Evolutionary conservation across 2,888 invertebrate species (phyloP).

Genomic region (Cylindroiulus punctatus): DNA sequence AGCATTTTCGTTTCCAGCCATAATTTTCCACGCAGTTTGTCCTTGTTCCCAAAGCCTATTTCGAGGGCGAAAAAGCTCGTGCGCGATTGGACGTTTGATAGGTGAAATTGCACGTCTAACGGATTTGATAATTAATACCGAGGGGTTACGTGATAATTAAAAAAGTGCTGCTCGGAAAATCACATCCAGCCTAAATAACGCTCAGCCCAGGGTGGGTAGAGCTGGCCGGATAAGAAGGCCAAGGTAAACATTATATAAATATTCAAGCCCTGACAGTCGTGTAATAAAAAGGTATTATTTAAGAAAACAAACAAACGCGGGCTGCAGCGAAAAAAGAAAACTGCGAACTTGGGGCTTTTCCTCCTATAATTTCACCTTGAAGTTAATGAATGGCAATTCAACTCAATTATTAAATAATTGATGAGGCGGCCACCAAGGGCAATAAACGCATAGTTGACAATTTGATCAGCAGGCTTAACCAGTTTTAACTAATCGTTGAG

Average conservation of each 20-base stretch:
- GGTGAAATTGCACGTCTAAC: not conserved
- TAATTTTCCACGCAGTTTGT: not conserved
- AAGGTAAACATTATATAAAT: conserved; percentile 10
- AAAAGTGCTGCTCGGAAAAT: not conserved
- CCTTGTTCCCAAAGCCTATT: conserved; percentile 10
- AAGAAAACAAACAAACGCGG: not conserved
- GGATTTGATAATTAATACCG: not conserved
- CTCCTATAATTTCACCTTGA: not conserved
- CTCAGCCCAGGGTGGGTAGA: not conserved
- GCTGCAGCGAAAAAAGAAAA: not conserved
- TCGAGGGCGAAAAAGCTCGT: not conserved
- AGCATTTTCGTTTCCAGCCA: not conserved
- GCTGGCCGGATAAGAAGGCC: not conserved
- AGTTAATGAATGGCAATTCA: conserved; percentile 11
- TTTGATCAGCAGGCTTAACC: not conserved
- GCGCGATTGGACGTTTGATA: no score
- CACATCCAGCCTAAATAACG: not conserved
- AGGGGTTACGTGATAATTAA: not conserved
- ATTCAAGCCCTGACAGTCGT: not conserved
- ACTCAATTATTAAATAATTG: conserved; percentile 11
- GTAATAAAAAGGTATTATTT: not conserved
- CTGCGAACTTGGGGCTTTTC: conserved; percentile 10
- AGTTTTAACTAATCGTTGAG: not conserved
- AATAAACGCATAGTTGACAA: conserved; percentile 1
- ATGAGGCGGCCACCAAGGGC: conserved; percentile 18